A percentile compares a stretch with the other conserved stretches of the same genome.
phyloP scores from a whole-genome alignment of 2,113 vertebrate genomes.

The Cavia porcellus region DNA sequence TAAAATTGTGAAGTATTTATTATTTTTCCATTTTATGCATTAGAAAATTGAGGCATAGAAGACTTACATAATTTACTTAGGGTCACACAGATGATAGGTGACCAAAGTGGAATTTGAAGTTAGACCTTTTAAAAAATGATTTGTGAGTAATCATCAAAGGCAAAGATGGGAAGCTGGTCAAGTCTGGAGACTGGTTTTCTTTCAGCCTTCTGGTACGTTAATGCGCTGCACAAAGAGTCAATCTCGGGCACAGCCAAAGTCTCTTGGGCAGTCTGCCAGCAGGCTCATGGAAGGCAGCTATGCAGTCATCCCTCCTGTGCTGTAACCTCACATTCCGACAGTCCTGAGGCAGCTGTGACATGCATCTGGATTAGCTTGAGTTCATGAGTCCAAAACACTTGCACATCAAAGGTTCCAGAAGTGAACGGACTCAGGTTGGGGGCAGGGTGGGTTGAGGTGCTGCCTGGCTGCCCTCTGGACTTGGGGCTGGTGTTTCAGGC shows the following conservation, averaged over 20 bases:
- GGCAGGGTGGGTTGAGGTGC: neutral
- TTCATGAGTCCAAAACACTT: slow-evolving; percentile 64
- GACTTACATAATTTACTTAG: neutral
- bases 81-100: neutral
- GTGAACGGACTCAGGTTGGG: neutral
- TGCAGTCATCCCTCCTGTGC: slow-evolving; percentile 29
- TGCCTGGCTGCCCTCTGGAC: neutral
- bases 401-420: slow-evolving; percentile 45
- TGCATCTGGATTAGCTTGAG: slow-evolving; percentile 60
- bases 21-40: neutral
- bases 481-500: neutral
- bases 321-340: slow-evolving; percentile 46
- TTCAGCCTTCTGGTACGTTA: neutral
- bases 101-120: neutral
- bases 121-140: neutral
- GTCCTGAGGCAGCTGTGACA: slow-evolving; percentile 67
- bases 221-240: neutral
- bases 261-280: slow-evolving; percentile 58
- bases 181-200: slow-evolving; percentile 29
- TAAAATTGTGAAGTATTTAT: neutral
- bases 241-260: neutral
- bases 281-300: slow-evolving; percentile 16
- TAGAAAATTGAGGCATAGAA: neutral
- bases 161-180: slow-evolving; percentile 18
- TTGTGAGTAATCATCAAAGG: slow-evolving; percentile 31